Percentiles rank a stretch among this genome's conserved stretches.
These are phyloP conservation scores for Muscicapa adusta DNA, from an alignment of 2,113 vertebrate genomes.

Conservation along the genomic window DNA sequence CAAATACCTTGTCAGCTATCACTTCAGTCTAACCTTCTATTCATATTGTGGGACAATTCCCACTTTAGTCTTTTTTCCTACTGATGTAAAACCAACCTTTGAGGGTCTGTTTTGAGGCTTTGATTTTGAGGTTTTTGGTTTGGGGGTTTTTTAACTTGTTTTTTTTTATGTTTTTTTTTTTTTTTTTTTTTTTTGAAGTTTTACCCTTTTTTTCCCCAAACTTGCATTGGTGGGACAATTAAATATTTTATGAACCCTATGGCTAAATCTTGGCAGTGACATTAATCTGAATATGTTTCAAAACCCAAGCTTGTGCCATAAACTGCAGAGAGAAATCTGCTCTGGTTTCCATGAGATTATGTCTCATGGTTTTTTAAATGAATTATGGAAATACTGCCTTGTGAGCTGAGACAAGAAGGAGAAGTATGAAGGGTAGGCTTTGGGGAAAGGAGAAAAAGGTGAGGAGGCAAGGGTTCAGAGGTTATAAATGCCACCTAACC, in stretches of 20 bases:
- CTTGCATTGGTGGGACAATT: background rate
- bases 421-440: background rate
- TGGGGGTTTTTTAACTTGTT: accelerated
- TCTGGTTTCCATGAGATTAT: background rate
- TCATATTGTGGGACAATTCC: background rate
- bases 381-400: background rate
- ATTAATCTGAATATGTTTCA: background rate
- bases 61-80: background rate
- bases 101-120: background rate
- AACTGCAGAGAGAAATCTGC: background rate
- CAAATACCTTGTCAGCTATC: background rate
- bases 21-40: background rate
- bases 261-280: background rate
- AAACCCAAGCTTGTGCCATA: background rate
- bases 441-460: background rate
- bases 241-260: background rate
- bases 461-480: background rate
- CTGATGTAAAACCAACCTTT: background rate
- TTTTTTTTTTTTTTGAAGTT: background rate
- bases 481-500: background rate
- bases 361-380: background rate
- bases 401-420: background rate
- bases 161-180: background rate
- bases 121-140: accelerated
- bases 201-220: background rate